These are phyloP conservation scores for Ormyrus nitidulus DNA, from an alignment of 2,888 invertebrate genomes.

Conservation along the genomic window DNA sequence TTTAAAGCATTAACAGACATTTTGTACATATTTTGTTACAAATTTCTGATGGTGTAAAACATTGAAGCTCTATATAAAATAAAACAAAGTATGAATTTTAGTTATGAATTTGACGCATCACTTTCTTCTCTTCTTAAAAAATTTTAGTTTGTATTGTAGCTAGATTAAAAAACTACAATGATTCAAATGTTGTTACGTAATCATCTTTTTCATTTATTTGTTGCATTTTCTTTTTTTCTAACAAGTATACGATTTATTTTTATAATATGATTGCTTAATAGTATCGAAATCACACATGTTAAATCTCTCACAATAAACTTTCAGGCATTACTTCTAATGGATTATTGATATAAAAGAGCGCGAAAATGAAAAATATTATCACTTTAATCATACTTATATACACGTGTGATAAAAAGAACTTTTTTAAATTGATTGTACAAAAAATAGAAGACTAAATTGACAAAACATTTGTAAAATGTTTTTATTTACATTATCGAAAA, in stretches of 20 bases:
- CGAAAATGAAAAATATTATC: background rate
- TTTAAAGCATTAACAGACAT: slow-evolving; percentile 59
- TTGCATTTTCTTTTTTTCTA: too few relatives aligned
- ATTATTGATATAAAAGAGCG: slow-evolving; percentile 3
- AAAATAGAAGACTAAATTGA: slow-evolving; percentile 16
- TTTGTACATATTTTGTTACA: slow-evolving; percentile 24
- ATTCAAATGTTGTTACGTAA: background rate
- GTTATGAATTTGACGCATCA: slow-evolving; percentile 16
- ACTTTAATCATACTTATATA: slow-evolving; percentile 38
- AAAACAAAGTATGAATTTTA: background rate
- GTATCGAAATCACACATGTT: background rate
- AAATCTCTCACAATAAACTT: slow-evolving; percentile 2
- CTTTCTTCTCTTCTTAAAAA: slow-evolving; percentile 18
- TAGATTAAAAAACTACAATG: slow-evolving; percentile 11
- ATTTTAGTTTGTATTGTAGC: slow-evolving; percentile 1
- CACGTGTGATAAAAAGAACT: slow-evolving; percentile 2
- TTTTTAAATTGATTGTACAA: slow-evolving; percentile 23
- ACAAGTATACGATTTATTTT: too few relatives aligned
- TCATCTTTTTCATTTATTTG: background rate
- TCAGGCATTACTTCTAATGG: background rate
- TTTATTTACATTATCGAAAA: slow-evolving; percentile 3
- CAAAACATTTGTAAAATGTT: background rate
- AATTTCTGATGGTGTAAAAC: too few relatives aligned
- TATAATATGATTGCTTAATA: background rate
- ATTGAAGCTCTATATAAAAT: background rate